Base-by-base conservation (phyloP, 1,140 invertebrate genomes). In the Rhysida immarginata region DNA sequence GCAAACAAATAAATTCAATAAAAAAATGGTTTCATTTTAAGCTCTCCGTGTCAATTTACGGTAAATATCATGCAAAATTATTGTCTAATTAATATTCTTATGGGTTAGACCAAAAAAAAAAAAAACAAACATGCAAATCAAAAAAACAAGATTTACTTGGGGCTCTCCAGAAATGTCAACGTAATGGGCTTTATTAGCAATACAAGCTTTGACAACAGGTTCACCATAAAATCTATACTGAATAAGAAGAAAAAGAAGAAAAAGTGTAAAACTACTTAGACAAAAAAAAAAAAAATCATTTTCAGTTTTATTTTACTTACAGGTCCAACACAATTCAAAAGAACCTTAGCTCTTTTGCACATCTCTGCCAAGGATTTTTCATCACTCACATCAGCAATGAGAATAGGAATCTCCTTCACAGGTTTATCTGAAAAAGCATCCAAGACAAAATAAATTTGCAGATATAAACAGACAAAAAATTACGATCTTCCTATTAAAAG, bases 141-240 rank as follows among this genome's bases (percentile, higher is more conserved):
- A 35, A 35, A 5, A 5, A 35, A 16, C 29, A 35, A 35, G 16
- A 35, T 52, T 60, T 63, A 75, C 74, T 70, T 82, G 76, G 1
- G 88, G 84, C 71, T 96, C 93, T 16, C 87, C 92, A 68, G 80
- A 86, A 18, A 97, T 81, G 73, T 98, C 94, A 3, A 97, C 78
- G 68, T 95, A 83, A 74, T 92, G 81, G 0, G 90, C 82, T 58
- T 77, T 78, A 49, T 78, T 77, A 52, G 81, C 80, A 44, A 98
- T 78, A 61, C 91, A 94, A 2, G 90, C 86, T 64, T 84, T 83
- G 0, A 96, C 82, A n/a, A 97, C 85, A n/a, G 80, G 72, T 65
- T 96, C 89, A 2, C 94, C 94, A 72, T 81, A 88, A 64, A 90
- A 83, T 45, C 82, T 75, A 69, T 90, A 96, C 35, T 74, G 60